These are phyloP conservation scores for Silurus lanzhouensis DNA, from an alignment of 2,797 vertebrate species.

Conservation along the genomic window DNA sequence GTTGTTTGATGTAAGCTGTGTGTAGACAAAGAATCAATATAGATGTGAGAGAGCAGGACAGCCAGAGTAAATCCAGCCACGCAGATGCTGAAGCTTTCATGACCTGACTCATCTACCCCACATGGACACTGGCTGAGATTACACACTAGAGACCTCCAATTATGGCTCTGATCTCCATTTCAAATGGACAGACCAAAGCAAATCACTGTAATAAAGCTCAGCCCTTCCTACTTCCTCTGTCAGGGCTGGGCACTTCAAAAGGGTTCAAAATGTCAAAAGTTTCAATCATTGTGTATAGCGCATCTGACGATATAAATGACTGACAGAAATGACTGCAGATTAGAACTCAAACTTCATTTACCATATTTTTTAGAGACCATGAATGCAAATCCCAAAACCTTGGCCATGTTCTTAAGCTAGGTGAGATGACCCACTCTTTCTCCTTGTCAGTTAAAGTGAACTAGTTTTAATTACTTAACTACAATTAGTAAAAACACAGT, in stretches of 20 bases:
- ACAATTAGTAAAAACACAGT: not conserved
- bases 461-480: not conserved
- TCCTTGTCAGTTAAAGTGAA: not conserved
- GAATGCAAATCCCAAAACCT: not conserved
- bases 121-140: constrained; percentile 10
- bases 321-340: not conserved
- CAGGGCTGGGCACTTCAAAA: not conserved
- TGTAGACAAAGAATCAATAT: not conserved
- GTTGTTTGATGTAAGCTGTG: not conserved
- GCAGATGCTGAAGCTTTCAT: constrained; percentile 23
- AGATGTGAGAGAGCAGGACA: constrained; percentile 5
- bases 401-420: not conserved
- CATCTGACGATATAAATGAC: not conserved
- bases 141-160: constrained; percentile 15
- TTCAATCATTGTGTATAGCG: not conserved
- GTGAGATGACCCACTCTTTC: not conserved
- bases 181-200: not conserved
- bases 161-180: constrained; percentile 20
- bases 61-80: constrained; percentile 15
- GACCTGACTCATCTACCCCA: constrained; percentile 34
- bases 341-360: not conserved
- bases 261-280: constrained; percentile 18
- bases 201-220: constrained; percentile 38
- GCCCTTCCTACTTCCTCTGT: constrained; percentile 14
- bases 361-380: not conserved